Evolutionary conservation across 2,797 vertebrate genomes (phyloP).

Genomic region (Nannoperca australis): DNA sequence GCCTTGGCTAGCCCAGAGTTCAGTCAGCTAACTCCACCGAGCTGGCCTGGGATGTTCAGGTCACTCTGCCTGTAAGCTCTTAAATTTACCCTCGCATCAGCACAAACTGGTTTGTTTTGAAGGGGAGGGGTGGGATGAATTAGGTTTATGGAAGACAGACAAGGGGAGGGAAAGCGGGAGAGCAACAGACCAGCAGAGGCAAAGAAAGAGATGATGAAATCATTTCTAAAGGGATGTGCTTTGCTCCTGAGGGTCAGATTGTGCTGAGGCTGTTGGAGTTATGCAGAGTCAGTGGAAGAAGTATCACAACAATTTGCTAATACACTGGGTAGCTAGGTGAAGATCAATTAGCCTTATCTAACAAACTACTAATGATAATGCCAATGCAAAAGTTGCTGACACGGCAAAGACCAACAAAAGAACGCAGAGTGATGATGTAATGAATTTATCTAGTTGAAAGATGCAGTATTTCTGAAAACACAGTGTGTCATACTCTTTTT

Average conservation of each 20-base stretch:
- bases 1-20: constrained; percentile 49
- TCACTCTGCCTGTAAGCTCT: constrained; percentile 65
- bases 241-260: constrained; percentile 73
- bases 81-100: constrained; percentile 70
- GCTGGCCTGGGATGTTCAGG: constrained; percentile 59
- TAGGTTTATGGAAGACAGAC: constrained; percentile 53
- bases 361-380: constrained; percentile 82
- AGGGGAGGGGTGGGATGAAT: constrained; percentile 18
- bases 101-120: constrained; percentile 53
- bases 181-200: constrained; percentile 41
- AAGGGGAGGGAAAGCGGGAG: constrained; percentile 32
- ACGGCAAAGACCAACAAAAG: constrained; percentile 55
- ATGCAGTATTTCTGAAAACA: constrained; percentile 64
- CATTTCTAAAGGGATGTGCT: constrained; percentile 69
- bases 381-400: constrained; percentile 72
- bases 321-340: constrained; percentile 65
- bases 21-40: constrained; percentile 59
- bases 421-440: constrained; percentile 73
- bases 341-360: constrained; percentile 84
- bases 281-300: constrained; percentile 80
- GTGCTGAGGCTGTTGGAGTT: constrained; percentile 79
- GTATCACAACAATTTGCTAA: constrained; percentile 72
- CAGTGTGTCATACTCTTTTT: constrained; percentile 31
- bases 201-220: constrained; percentile 74
- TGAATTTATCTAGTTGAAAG: constrained; percentile 67